Base-by-base conservation (phyloP, 1,140 invertebrate species). In the Magallana ariakensis region DNA sequence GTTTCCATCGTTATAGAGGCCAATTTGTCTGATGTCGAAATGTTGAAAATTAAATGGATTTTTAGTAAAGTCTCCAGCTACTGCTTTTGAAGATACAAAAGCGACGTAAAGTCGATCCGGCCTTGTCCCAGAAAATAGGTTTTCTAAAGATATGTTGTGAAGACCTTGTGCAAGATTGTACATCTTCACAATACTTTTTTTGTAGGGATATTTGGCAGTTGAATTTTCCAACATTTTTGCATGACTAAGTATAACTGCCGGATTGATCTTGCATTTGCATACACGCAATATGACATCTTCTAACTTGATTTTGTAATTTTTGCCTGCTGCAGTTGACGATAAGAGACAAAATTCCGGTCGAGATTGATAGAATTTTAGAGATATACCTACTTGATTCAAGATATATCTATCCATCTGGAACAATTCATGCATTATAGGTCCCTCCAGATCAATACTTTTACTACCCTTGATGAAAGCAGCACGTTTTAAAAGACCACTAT, bases 31-130 rank as follows among this genome's bases (percentile, higher is more conserved):
- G n/a, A 90, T 62, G 26, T 70, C 53, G 22, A 16, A 85, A 46
- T 87, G 56, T 56, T 85, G 56, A 55, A 90, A 90, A 84, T 86
- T 84, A 26, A 70, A 90, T 1, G 83, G 87, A 66, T 90, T 90
- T 15, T 55, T 70, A n/a, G 0, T 53, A 58, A 83, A 87, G 62
- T 82, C 56, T 5, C 83, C 88, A 8, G 66, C 66, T 10, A 85
- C 57, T 15, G 54, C 55, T 22, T 83, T 15, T 5, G 70, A 80
- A 22, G 57, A 46, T 22, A 57, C 85, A 13, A 80, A 85, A 10
- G 66, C 70, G 10, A 85, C 16, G 55, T 22, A 53, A 15, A 85
- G 7, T 13, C 33, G 33, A 58, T 80, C 75, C 6, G 83, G 54
- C 85, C 57, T 80, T 53, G 57, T 80, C 15, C 83, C 84, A n/a